Base-by-base conservation (phyloP, 2,888 invertebrate genomes). In the Entomobrya proxima region DNA sequence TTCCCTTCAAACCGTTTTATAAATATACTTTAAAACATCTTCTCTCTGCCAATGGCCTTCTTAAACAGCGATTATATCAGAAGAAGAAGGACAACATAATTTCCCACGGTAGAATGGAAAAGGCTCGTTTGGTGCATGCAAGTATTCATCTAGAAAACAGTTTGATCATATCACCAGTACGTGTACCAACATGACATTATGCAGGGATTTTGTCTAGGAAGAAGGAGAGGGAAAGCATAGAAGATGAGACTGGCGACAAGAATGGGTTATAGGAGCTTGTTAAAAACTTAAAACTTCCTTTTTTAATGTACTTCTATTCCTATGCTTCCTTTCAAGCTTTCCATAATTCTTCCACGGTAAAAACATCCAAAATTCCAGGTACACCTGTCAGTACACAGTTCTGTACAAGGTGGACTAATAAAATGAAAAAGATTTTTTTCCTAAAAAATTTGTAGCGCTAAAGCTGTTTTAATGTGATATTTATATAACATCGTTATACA, bases 251-350 rank as follows among this genome's bases (percentile, higher is more conserved):
- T 18, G 44, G 11, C 44, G 44, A 44, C 44, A 15, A 55, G 27
- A 52, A 5, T n/a, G n/a, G n/a, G n/a, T n/a, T n/a, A n/a, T n/a
- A 27, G 55, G 55, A 55, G 55, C 55, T 55, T 55, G 55, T 55
- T 55, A 55, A 55, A 55, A 55, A 55, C 55, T 55, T 55, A 27
- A 55, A 55, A 55, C 55, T 55, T 55, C 55, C 55, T 2, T 55
- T 55, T 55, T 55, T 55, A 27, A 55, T 55, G 27, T 27, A 27
- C 27, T n/a, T n/a, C n/a, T n/a, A n/a, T n/a, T n/a, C 1, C 2
- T 55, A 27, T 24, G 21, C 2, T 52, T 3, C 1, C 18, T 52
- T 52, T 21, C n/a, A 18, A n/a, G n/a, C 52, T 18, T 52, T 52
- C 18, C 18, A n/a, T n/a, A n/a, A n/a, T n/a, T n/a, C n/a, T n/a